Percentiles rank a stretch among this genome's conserved stretches.
Conservation (phyloP, 2,113 vertebrate genomes). For the Irena cyanogastra region DNA sequence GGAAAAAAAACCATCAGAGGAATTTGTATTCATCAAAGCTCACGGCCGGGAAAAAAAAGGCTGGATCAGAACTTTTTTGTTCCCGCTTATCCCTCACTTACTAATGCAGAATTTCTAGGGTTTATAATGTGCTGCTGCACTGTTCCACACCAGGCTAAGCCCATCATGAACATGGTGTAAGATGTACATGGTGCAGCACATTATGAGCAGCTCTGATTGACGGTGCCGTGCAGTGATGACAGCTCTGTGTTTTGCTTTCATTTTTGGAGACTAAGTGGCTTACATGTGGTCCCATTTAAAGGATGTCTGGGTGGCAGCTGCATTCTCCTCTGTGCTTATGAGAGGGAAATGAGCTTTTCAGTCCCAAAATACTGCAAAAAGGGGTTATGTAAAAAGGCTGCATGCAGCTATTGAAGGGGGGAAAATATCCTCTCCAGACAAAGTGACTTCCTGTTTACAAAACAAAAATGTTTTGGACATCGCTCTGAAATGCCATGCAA, state of each 20-base stretch:
- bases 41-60: not conserved
- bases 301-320: constrained; percentile 64
- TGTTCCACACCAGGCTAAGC: not conserved
- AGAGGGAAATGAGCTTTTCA: constrained; percentile 55
- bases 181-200: not conserved
- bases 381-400: constrained; percentile 7
- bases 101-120: not conserved
- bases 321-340: constrained; percentile 13
- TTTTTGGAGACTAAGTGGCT: constrained; percentile 61
- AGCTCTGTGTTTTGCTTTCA: constrained; percentile 66
- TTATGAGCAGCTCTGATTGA: constrained; percentile 41
- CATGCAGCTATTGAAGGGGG: not conserved
- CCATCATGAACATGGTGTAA: not conserved
- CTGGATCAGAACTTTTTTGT: not conserved
- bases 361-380: not conserved
- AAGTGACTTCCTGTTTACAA: constrained; percentile 49
- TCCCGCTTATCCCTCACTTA: not conserved
- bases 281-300: constrained; percentile 64
- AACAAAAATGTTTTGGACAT: not conserved
- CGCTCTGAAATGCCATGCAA: not conserved
- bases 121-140: not conserved
- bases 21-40: not conserved
- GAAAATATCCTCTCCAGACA: constrained; percentile 17
- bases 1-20: not conserved
- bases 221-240: constrained; percentile 63